Base-by-base conservation (phyloP, 2,113 vertebrate genomes). In the Terrapene triunguis region DNA sequence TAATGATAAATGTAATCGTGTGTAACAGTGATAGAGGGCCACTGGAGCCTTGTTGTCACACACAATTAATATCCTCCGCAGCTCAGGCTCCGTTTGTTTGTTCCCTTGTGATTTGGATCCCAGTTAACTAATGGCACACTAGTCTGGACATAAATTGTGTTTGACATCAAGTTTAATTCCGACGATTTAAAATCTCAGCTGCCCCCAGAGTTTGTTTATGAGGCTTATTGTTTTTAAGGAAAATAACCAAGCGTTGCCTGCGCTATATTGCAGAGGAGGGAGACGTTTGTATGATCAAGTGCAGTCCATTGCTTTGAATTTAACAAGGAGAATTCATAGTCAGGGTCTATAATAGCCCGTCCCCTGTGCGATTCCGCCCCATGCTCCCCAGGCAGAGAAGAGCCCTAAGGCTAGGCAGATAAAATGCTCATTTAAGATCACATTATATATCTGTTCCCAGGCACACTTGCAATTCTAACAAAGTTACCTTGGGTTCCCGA, bases 11-110 rank as follows among this genome's bases (percentile, higher is more conserved):
- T 95, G 79, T 98, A 98, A 99, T 98, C 96, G 98, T 95, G 98
- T 98, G 98, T 98, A 99, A 98, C 98, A 99, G 98, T 98, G 98
- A 99, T 98, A 96, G 98, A 98, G 98, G 98, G 98, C 98, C 98
- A 94, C 93, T 94, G 98, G 97, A 98, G 98, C 96, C 97, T 88
- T 29, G 87, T 98, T 98, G 98, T 98, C 98, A 98, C 96, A 97
- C 96, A 97, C 98, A 97, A 98, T 99, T 99, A 99, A 99, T 98
- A 97, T 97, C 98, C 97, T 95, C 95, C 44, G 4, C 95, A 38
- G 2, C 97, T 93, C 82, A 88, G 96, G 97, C 96, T 98, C 96
- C 97, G 98, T 98, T 98, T 98, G 97, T 98, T 98, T 96, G 72
- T 97, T 98, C 97, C 98, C 93, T 92, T 1, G 84, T 3, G 96